Evolutionary conservation across 2,888 invertebrate species (phyloP).

Genomic region (Crossocerus cetratus): DNA sequence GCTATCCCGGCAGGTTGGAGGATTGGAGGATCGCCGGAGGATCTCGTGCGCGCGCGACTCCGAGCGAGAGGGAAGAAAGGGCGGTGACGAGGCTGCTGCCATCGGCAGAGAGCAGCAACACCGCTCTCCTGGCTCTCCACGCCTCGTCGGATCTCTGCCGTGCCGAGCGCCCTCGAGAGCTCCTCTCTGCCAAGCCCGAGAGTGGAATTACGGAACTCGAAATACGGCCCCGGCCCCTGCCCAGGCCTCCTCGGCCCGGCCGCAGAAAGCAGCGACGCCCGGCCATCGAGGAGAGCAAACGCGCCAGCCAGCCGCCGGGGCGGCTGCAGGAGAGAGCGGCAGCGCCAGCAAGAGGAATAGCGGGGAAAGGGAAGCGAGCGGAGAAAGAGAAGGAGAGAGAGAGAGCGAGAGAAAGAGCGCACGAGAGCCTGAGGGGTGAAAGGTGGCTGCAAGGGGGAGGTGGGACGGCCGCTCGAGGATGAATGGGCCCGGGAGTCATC

Average conservation of each 20-base stretch:
- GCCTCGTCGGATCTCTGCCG: no score
- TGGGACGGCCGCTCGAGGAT: conserved; percentile 41
- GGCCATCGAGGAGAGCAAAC: conserved; percentile 4
- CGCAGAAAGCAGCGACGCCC: background rate
- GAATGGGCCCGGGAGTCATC: conserved; percentile 66
- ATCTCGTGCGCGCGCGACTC: no score
- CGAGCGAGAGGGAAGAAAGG: no score
- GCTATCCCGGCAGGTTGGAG: conserved; percentile 3
- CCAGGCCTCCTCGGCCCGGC: background rate
- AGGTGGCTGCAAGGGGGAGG: conserved; percentile 6
- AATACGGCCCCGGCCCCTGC: no score
- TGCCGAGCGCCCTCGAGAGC: background rate
- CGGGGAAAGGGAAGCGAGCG: conserved; percentile 5
- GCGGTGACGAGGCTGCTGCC: no score
- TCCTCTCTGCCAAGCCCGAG: background rate
- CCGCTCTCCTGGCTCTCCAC: no score
- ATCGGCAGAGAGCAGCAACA: no score
- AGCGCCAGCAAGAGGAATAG: conserved; percentile 3
- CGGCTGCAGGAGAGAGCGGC: background rate
- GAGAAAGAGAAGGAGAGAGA: conserved; percentile 1
- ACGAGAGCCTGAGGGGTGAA: conserved; percentile 6
- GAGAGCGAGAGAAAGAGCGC: conserved; percentile 7
- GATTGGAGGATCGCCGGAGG: background rate
- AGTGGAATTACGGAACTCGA: no score
- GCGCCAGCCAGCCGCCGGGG: background rate